Evolutionary conservation across 2,888 invertebrate genomes (phyloP).

Genomic region (Galerucella calmariensis): DNA sequence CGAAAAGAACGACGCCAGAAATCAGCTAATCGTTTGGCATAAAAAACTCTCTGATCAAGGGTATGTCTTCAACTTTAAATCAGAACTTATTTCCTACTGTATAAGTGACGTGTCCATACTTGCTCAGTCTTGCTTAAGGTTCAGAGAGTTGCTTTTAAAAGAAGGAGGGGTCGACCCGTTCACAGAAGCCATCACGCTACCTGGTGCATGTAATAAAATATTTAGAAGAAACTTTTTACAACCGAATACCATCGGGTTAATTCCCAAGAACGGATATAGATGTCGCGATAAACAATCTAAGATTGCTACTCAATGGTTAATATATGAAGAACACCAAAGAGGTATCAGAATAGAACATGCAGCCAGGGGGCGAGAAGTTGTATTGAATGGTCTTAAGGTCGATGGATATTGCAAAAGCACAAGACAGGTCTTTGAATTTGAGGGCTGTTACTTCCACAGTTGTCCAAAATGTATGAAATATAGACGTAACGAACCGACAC

Average conservation of each 20-base stretch:
- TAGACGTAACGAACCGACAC: constrained; percentile 17
- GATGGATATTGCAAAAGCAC: constrained; percentile 37
- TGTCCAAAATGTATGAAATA: constrained; percentile 32
- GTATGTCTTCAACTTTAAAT: constrained; percentile 36
- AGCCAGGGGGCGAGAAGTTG: constrained; percentile 19
- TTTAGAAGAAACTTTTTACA: constrained; percentile 50
- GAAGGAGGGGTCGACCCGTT: constrained; percentile 49
- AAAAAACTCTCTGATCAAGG: too few species aligned
- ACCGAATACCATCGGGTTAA: constrained; percentile 49
- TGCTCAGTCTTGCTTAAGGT: constrained; percentile 44
- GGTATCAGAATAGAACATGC: constrained; percentile 1
- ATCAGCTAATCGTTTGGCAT: too few species aligned
- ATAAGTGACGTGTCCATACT: constrained; percentile 51
- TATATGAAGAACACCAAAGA: constrained; percentile 40
- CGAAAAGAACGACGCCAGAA: too few species aligned
- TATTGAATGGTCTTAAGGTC: constrained; percentile 37
- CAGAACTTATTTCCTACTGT: constrained; percentile 51
- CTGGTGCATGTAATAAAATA: constrained; percentile 50
- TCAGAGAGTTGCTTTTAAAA: constrained; percentile 46
- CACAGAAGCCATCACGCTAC: constrained; percentile 49
- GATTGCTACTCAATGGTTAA: constrained; percentile 40
- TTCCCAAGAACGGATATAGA: constrained; percentile 47
- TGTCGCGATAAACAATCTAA: constrained; percentile 38
- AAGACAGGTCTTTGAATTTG: constrained; percentile 42
- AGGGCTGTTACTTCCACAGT: constrained; percentile 43